Evolutionary conservation across 2,113 vertebrate genomes (phyloP).

Genomic region (Jaculus jaculus): DNA sequence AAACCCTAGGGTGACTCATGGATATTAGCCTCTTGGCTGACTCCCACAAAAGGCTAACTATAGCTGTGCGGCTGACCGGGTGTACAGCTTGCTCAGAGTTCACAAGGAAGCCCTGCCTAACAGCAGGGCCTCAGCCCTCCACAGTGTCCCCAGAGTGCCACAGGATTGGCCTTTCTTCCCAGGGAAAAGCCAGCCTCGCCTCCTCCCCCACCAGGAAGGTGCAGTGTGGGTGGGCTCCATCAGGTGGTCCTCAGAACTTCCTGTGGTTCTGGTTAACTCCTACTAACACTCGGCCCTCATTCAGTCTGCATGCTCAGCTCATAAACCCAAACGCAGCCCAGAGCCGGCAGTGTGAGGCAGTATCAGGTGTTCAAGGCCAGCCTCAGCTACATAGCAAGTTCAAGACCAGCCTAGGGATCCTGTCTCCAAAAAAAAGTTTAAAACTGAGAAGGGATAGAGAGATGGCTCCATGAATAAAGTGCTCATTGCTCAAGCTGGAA

Average conservation of each 20-base stretch:
- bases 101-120: background rate
- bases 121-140: background rate
- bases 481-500: too few relatives aligned
- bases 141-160: accelerated
- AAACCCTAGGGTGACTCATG: background rate
- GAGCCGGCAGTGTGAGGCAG: background rate
- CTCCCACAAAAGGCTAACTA: background rate
- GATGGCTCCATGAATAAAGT: too few relatives aligned
- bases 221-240: accelerated
- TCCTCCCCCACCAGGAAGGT: background rate
- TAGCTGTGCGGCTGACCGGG: background rate
- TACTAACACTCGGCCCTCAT: background rate
- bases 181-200: too few relatives aligned
- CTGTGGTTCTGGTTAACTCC: background rate
- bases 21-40: background rate
- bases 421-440: too few relatives aligned
- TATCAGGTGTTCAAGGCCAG: too few relatives aligned
- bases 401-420: background rate
- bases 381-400: background rate
- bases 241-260: background rate
- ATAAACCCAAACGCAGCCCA: background rate
- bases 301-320: background rate
- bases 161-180: background rate
- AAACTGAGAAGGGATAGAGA: too few relatives aligned
- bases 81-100: background rate